A percentile compares a stretch with the other conserved stretches of the same genome.
Conservation (phyloP, 2,113 vertebrate genomes). For the Axis porcinus region DNA sequence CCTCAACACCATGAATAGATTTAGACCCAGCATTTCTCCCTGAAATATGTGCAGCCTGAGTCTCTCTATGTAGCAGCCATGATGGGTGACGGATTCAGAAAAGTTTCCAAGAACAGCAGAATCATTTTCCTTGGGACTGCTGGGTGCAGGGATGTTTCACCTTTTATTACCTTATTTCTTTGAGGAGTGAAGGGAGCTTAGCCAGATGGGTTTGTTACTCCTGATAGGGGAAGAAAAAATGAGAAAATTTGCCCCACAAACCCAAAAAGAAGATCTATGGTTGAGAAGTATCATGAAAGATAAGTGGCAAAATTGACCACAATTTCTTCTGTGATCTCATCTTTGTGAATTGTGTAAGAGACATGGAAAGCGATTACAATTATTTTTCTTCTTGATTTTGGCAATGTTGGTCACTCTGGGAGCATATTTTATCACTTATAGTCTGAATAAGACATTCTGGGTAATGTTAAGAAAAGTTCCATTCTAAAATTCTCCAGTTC, state of each 20-base stretch:
- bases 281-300: background rate
- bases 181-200: background rate
- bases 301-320: background rate
- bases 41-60: background rate
- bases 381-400: slow-evolving; percentile 5
- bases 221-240: background rate
- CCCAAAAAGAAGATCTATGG: background rate
- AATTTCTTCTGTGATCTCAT: background rate
- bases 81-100: background rate
- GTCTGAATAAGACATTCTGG: background rate
- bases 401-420: background rate
- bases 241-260: background rate
- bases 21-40: background rate
- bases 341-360: background rate
- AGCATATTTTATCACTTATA: background rate
- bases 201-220: background rate
- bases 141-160: background rate
- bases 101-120: background rate
- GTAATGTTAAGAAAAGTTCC: background rate
- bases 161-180: background rate
- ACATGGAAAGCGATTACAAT: background rate
- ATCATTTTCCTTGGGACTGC: background rate
- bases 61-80: background rate
- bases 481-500: background rate
- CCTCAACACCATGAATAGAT: background rate